A percentile compares a stretch with the other conserved stretches of the same genome.
These are phyloP conservation scores for Hippocampus barbouri DNA, from an alignment of 2,113 vertebrate species.

Conservation along the genomic window DNA sequence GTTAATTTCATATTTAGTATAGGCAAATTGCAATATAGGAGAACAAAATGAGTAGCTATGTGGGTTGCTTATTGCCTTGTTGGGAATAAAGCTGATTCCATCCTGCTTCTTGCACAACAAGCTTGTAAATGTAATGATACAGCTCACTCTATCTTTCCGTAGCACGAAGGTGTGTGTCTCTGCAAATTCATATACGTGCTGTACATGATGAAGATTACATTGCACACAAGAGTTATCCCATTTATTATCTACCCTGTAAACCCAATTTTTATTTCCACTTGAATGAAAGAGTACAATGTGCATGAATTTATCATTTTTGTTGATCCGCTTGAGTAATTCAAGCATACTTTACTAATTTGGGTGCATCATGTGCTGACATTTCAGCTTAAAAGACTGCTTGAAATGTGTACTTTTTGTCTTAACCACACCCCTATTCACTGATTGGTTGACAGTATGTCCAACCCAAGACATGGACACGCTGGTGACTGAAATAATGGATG, in stretches of 20 bases:
- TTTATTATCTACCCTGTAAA: constrained; percentile 2
- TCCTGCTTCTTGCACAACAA: constrained; percentile 65
- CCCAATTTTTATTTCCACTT: no score
- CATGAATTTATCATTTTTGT: no score
- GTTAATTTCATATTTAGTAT: constrained; percentile 60
- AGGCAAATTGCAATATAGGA: constrained; percentile 64
- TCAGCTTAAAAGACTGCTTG: no score
- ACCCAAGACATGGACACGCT: no score
- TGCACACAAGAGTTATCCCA: constrained; percentile 21
- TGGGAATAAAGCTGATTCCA: constrained; percentile 70
- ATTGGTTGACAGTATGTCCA: no score
- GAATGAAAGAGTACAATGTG: no score
- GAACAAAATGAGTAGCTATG: constrained; percentile 63
- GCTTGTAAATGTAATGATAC: constrained; percentile 62
- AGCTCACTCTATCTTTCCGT: constrained; percentile 56
- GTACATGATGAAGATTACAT: constrained; percentile 42
- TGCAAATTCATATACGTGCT: constrained; percentile 29
- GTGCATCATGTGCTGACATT: no score
- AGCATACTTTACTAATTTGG: no score
- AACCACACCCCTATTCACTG: no score
- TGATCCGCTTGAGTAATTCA: no score
- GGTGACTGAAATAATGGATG: no score
- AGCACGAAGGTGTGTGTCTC: constrained; percentile 39
- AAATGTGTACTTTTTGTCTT: no score
- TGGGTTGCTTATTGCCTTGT: constrained; percentile 64